These are phyloP conservation scores for Esox lucius DNA, from an alignment of 2,797 vertebrate genomes.

Conservation along the genomic window DNA sequence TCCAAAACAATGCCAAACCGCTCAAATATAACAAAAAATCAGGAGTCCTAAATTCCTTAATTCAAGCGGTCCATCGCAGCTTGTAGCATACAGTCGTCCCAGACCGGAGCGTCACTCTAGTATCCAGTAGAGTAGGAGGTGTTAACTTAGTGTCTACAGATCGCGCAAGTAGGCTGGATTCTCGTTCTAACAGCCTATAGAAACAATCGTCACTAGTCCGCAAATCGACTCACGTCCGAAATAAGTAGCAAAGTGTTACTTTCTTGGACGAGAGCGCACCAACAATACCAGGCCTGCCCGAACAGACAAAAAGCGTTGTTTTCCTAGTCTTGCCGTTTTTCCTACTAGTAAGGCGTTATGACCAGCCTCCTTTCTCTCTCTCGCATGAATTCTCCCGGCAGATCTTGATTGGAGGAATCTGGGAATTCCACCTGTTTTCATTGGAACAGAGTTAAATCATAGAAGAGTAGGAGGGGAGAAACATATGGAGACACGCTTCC, in stretches of 20 bases:
- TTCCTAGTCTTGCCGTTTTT: constrained; percentile 49
- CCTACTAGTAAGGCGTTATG: constrained; percentile 43
- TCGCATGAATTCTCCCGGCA: constrained; percentile 13
- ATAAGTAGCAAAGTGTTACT: neutral
- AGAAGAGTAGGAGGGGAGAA: constrained; percentile 58
- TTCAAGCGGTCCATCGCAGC: constrained; percentile 45
- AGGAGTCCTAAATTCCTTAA: constrained; percentile 26
- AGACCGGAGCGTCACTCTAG: constrained; percentile 14
- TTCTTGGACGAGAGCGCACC: neutral
- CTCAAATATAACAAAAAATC: neutral
- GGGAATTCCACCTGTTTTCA: constrained; percentile 75
- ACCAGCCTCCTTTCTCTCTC: constrained; percentile 50
- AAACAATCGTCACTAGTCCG: neutral
- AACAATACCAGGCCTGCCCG: neutral
- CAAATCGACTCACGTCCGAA: neutral
- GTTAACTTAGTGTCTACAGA: constrained; percentile 31
- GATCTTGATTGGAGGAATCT: constrained; percentile 68
- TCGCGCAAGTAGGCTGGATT: constrained; percentile 1
- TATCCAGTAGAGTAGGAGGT: constrained; percentile 16
- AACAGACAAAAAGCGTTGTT: constrained; percentile 31
- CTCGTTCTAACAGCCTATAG: neutral
- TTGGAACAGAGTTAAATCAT: constrained; percentile 68
- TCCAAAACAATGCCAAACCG: constrained; percentile 27
- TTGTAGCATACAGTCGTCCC: neutral
- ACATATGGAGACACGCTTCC: constrained; percentile 9